These are phyloP conservation scores for Mionectes macconnelli DNA, from an alignment of 2,113 vertebrate genomes.

Conservation along the genomic window DNA sequence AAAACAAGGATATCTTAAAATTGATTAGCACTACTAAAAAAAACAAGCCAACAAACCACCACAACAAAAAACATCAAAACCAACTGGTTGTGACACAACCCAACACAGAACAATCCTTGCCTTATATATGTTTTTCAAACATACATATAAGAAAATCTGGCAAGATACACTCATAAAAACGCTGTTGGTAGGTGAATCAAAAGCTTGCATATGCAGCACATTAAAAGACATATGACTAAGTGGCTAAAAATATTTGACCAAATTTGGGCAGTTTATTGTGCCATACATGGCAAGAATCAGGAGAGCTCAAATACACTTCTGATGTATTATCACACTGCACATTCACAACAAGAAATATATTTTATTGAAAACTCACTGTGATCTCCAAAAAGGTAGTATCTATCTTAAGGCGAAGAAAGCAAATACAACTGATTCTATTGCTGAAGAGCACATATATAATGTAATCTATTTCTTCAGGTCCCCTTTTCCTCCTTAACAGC, in stretches of 20 bases:
- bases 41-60: no score
- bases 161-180: slow-evolving; percentile 56
- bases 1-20: not conserved
- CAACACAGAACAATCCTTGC: slow-evolving; percentile 10
- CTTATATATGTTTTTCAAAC: slow-evolving; percentile 47
- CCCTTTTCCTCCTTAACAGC: not conserved
- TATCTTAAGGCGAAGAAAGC: not conserved
- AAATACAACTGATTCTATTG: not conserved
- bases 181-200: slow-evolving; percentile 68
- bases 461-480: not conserved
- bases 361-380: not conserved
- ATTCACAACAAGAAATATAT: not conserved
- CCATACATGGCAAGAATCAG: slow-evolving; percentile 74
- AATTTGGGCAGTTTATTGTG: slow-evolving; percentile 84
- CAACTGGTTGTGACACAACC: not conserved
- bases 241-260: slow-evolving; percentile 87
- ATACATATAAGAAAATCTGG: slow-evolving; percentile 44
- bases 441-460: not conserved
- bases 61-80: not conserved
- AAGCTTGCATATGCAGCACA: slow-evolving; percentile 75
- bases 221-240: slow-evolving; percentile 84
- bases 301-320: slow-evolving; percentile 65
- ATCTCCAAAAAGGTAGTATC: not conserved
- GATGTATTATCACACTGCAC: slow-evolving; percentile 69
- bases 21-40: not conserved